These are phyloP conservation scores for Chanos chanos DNA, from an alignment of 2,797 vertebrate species.

Conservation along the genomic window DNA sequence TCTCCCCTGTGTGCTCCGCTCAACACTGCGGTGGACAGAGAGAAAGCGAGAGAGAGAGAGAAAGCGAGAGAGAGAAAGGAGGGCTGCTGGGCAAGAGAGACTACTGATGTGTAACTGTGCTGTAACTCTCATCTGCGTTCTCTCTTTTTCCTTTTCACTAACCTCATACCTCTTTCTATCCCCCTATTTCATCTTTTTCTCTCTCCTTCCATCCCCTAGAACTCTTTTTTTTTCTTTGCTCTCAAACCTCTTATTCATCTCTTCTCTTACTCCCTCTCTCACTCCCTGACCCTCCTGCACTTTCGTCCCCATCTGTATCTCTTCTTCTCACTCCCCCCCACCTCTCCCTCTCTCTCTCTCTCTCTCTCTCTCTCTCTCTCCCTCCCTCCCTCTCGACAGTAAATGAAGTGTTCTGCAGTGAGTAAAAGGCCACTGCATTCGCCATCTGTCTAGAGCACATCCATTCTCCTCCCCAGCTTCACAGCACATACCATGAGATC, in stretches of 20 bases:
- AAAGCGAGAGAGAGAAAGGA: not conserved
- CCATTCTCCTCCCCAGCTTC: conserved; percentile 53
- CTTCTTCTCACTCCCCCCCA: conserved; percentile 42
- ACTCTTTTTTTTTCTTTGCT: not conserved
- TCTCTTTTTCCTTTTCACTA: not conserved
- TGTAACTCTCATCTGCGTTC: conserved; percentile 13
- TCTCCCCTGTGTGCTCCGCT: not conserved
- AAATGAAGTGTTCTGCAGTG: conserved; percentile 56
- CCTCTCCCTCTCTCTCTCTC: not conserved
- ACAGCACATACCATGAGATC: not conserved
- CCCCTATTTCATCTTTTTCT: not conserved
- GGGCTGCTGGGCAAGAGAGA: not conserved
- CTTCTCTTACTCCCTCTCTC: not conserved
- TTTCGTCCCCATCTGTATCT: too few relatives aligned
- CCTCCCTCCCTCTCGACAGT: conserved; percentile 40
- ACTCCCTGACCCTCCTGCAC: not conserved
- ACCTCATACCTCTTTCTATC: conserved; percentile 3
- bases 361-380: conserved; percentile 36
- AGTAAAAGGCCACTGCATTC: conserved; percentile 56
- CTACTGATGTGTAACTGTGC: conserved; percentile 18
- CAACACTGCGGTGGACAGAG: not conserved
- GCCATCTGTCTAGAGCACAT: conserved; percentile 61
- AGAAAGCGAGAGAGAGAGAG: not conserved
- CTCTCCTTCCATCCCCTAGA: not conserved
- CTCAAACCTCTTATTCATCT: too few relatives aligned